Percentiles rank a stretch among this genome's conserved stretches.
These are phyloP conservation scores for Propsilocerus akamusi DNA, from an alignment of 1,140 invertebrate genomes.

Conservation along the genomic window DNA sequence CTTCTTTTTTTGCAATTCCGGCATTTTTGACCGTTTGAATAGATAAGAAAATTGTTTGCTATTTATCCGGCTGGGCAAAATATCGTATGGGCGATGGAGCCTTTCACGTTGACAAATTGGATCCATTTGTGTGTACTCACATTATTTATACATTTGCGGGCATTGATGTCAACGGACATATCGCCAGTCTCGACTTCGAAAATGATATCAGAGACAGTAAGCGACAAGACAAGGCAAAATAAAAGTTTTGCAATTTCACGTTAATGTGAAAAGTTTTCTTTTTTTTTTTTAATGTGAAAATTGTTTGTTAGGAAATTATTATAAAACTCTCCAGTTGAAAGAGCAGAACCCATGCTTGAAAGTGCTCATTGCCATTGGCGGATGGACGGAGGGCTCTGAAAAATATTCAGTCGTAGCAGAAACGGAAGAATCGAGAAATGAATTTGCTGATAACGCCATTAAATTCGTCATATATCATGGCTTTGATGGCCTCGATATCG, in stretches of 20 bases:
- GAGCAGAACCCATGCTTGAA: constrained; percentile 38
- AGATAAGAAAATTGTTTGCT: constrained; percentile 45
- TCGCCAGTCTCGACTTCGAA: constrained; percentile 33
- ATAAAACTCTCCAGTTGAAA: no score
- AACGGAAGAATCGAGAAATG: constrained; percentile 20
- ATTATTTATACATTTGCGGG: constrained; percentile 54
- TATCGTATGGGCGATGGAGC: constrained; percentile 43
- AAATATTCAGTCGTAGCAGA: constrained; percentile 35
- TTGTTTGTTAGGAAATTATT: no score
- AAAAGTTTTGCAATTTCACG: no score
- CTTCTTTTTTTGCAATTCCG: no score
- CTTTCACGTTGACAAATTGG: constrained; percentile 43
- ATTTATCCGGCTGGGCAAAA: constrained; percentile 55
- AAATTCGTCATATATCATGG: constrained; percentile 27
- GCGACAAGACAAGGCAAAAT: no score
- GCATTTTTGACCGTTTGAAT: constrained; percentile 24
- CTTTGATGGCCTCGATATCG: no score
- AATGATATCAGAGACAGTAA: no score
- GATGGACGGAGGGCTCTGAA: constrained; percentile 46
- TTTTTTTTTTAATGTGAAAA: no score
- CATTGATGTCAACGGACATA: constrained; percentile 26
- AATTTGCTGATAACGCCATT: constrained; percentile 28
- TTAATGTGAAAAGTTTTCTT: no score
- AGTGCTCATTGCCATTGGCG: constrained; percentile 49
- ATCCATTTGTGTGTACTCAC: constrained; percentile 51